phyloP scores from a whole-genome alignment of 1,140 invertebrate genomes.

The Trichonephila inaurata region DNA sequence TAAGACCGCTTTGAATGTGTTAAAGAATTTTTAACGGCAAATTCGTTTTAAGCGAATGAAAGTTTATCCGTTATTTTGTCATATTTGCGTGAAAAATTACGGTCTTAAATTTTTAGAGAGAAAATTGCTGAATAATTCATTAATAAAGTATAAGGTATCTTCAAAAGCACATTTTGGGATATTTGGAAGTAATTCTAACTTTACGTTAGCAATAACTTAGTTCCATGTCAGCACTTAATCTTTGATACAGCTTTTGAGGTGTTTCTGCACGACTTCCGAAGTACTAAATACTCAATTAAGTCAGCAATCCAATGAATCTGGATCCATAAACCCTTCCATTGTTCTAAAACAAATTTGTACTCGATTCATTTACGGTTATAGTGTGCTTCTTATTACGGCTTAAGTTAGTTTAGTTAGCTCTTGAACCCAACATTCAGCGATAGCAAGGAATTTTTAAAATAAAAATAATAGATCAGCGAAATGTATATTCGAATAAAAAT shows the following conservation, averaged over 20 bases:
- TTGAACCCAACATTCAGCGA: no score
- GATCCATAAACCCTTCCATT: not conserved
- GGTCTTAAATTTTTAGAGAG: not conserved
- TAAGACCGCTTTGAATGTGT: not conserved
- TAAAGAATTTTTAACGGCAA: constrained; percentile 12
- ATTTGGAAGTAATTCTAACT: not conserved
- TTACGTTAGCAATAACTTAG: not conserved
- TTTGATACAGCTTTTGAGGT: not conserved
- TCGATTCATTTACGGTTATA: not conserved
- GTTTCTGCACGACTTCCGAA: not conserved
- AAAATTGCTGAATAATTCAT: constrained; percentile 4
- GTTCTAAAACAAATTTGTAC: not conserved
- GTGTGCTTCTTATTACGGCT: not conserved
- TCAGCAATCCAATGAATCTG: not conserved
- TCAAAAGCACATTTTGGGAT: not conserved
- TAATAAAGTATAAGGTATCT: not conserved
- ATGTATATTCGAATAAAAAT: no score
- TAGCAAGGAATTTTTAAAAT: no score
- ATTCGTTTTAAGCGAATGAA: not conserved
- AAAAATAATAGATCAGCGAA: no score
- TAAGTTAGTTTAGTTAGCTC: no score
- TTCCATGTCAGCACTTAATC: not conserved
- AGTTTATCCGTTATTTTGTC: not conserved
- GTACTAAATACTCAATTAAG: not conserved
- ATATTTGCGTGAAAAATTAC: not conserved